These are phyloP conservation scores for Luidia sarsii DNA, from an alignment of 53 echinoderm and acorn worm species.

Conservation along the genomic window DNA sequence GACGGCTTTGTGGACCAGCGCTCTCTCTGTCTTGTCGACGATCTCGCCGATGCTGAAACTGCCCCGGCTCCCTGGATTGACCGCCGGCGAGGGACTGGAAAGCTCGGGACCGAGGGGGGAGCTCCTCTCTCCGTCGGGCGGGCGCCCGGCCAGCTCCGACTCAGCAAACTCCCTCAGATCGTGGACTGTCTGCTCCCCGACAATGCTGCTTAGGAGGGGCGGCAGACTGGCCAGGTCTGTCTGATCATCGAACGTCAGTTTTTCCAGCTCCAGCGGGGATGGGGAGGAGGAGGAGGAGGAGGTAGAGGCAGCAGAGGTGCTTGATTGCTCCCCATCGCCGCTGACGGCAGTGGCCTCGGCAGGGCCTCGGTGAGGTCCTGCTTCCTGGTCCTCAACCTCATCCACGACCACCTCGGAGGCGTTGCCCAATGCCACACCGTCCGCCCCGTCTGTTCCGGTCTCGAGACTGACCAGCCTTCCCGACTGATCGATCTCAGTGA, in stretches of 20 bases:
- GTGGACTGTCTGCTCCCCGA: background rate
- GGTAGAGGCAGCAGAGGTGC: background rate
- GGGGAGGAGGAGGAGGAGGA: background rate
- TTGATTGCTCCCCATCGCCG: background rate
- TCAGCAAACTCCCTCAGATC: constrained; percentile 7
- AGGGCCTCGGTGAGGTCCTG: too few relatives aligned
- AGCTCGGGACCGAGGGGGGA: background rate
- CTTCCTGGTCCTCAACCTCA: background rate
- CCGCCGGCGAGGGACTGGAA: background rate
- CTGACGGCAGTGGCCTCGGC: too few relatives aligned
- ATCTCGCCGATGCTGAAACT: constrained; percentile 44
- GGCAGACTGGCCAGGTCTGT: background rate
- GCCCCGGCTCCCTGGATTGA: background rate
- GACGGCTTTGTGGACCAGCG: constrained; percentile 55
- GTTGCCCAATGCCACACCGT: background rate
- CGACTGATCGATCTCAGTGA: constrained; percentile 61
- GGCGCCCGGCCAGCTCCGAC: background rate
- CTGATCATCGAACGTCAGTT: background rate
- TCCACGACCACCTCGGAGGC: background rate
- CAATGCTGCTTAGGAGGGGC: background rate
- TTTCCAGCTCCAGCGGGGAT: background rate
- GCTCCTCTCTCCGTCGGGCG: background rate
- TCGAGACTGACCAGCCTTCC: constrained; percentile 49
- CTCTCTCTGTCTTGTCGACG: constrained; percentile 47
- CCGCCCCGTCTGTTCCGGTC: too few relatives aligned